Conservation (phyloP, 2,113 vertebrate genomes). For the Mirounga angustirostris region DNA sequence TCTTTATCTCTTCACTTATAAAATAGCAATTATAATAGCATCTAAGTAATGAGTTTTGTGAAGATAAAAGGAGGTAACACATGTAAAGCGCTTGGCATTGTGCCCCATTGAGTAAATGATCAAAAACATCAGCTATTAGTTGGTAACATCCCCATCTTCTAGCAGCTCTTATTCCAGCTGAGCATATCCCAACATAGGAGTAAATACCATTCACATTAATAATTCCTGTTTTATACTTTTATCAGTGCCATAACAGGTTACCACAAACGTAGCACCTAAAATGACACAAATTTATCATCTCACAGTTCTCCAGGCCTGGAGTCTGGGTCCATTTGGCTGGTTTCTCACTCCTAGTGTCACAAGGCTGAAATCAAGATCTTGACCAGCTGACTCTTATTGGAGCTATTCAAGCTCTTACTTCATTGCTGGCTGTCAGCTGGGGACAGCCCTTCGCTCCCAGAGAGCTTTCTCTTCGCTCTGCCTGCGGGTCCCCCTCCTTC, state of each 20-base stretch:
- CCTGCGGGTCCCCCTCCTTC: fast-evolving
- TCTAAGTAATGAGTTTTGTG: background rate
- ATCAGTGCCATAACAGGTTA: background rate
- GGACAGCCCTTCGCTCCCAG: background rate
- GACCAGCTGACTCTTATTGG: fast-evolving
- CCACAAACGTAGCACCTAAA: background rate
- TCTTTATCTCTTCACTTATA: background rate
- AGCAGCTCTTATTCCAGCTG: background rate
- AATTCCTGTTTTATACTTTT: background rate
- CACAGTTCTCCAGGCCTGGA: background rate
- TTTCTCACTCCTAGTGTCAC: background rate
- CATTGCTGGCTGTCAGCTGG: background rate
- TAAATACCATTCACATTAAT: background rate
- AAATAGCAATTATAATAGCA: background rate
- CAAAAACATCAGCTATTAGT: background rate
- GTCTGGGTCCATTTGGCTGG: background rate
- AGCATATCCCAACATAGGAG: background rate
- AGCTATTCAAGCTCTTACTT: background rate
- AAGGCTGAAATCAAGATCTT: background rate
- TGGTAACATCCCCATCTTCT: background rate
- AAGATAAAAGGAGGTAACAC: background rate
- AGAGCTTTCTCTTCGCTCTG: background rate
- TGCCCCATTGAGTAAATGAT: background rate
- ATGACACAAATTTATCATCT: background rate
- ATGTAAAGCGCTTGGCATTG: constrained; percentile 3